Percentiles rank a stretch among this genome's conserved stretches.
Evolutionary conservation across 2,888 invertebrate genomes (phyloP).

Genomic region (Oligia fasciuncula): DNA sequence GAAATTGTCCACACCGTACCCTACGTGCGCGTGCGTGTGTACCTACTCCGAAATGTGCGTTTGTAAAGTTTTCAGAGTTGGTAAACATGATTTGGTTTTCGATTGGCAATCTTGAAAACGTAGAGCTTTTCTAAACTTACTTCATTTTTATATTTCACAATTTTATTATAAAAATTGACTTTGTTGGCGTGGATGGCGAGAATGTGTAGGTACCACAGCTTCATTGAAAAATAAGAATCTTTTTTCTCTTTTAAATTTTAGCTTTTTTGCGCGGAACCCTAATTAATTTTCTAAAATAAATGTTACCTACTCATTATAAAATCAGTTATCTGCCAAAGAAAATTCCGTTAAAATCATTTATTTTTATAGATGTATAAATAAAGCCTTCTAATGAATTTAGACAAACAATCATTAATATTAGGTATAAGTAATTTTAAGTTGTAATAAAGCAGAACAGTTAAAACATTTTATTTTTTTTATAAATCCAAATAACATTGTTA

Average conservation of each 20-base stretch:
- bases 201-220: too few relatives aligned
- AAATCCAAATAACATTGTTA: not conserved
- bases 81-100: not conserved
- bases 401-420: too few relatives aligned
- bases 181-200: too few relatives aligned
- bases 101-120: not conserved
- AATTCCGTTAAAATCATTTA: too few relatives aligned
- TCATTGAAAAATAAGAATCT: too few relatives aligned
- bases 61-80: slow-evolving; percentile 4
- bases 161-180: not conserved
- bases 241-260: too few relatives aligned
- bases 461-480: not conserved
- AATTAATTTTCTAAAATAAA: too few relatives aligned
- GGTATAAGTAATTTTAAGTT: not conserved
- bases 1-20: not conserved
- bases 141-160: not conserved
- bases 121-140: not conserved
- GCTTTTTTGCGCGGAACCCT: too few relatives aligned
- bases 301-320: too few relatives aligned
- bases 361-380: not conserved
- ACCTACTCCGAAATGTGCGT: slow-evolving; percentile 1
- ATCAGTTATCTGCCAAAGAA: too few relatives aligned
- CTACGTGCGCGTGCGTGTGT: not conserved
- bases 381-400: not conserved
- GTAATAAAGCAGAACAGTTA: not conserved